Evolutionary conservation across 1,140 invertebrate genomes (phyloP), one percentile per base, ranked within the genome.

Genomic region (Stenopsyche tienmushanensis): DNA sequence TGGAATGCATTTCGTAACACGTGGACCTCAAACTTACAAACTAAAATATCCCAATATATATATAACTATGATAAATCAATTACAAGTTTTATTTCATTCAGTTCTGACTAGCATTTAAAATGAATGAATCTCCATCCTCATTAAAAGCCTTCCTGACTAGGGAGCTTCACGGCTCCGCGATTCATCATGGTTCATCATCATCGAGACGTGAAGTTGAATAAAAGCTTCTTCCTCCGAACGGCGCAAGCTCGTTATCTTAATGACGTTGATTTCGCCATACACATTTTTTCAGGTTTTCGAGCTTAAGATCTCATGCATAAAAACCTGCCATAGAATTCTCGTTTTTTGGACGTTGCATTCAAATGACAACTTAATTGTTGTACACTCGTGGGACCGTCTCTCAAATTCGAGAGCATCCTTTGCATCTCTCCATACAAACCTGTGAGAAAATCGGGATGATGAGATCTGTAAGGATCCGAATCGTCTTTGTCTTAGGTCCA

Each of bases 191-290:
- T 39, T 25, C 29, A 41, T 15, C 20, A 49, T 39, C 42, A 39
- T 15, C n/a, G 24, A 60, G 17, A 10, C 42, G 17, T 60, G 26
- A 60, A 47, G 57, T 60, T 60, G 57, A 60, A 60, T 60, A 47
- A 60, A 47, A 26, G 42, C 57, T 47, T 60, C 57, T 47, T 47
- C 42, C 8, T 44, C 15, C n/a, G 41, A 7, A 9, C 41, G 8
- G 5, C 3, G 15, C 17, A 25, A 47, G 57, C 57, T 60, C 57
- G 57, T 60, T 60, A 60, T 60, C 57, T 60, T 60, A 60, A 60
- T 60, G 57, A 60, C 44, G 54, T 60, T 60, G 21, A 29, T 60
- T 34, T 60, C n/a, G 7, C 9, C 1, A 2, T 49, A 23, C 47
- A 18, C 21, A 13, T 5, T 17, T 23, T 17, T 49, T 20, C 21